Evolutionary conservation across 2,888 invertebrate species (phyloP).

Genomic region (Boloria selene): DNA sequence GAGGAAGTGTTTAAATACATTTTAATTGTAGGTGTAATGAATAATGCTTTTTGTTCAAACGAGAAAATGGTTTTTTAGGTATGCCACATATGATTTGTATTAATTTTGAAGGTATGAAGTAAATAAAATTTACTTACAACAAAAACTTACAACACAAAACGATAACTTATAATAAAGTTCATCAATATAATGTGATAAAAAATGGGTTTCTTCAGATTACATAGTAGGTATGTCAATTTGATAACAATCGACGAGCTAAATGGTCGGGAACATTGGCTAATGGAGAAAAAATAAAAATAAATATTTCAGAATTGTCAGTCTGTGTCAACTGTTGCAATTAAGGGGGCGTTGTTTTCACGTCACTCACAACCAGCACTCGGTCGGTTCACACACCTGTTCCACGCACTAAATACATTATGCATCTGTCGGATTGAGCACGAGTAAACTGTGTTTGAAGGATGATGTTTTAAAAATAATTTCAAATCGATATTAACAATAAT

Average conservation of each 20-base stretch:
- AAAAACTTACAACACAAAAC: too few species aligned
- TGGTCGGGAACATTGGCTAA: conserved; percentile 1
- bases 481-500: too few species aligned
- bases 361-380: conserved; percentile 58
- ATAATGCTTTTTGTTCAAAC: neutral
- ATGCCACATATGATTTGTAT: too few species aligned
- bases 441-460: conserved; percentile 9
- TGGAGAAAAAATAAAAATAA: conserved; percentile 32
- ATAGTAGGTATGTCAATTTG: conserved; percentile 1
- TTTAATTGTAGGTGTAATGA: neutral
- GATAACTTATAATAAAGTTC: too few species aligned
- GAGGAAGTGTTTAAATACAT: conserved; percentile 25
- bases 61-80: neutral
- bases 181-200: too few species aligned
- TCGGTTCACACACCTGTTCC: conserved; percentile 60
- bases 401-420: conserved; percentile 45
- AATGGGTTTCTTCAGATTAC: neutral
- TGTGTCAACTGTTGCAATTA: conserved; percentile 52
- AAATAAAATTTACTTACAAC: too few species aligned
- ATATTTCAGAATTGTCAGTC: conserved; percentile 43
- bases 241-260: conserved; percentile 3
- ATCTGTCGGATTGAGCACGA: conserved; percentile 36
- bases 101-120: too few species aligned
- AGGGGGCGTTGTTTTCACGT: conserved; percentile 48
- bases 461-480: conserved; percentile 4